phyloP scores from a whole-genome alignment of 2,888 invertebrate genomes.

The Ernsta delagoae region DNA sequence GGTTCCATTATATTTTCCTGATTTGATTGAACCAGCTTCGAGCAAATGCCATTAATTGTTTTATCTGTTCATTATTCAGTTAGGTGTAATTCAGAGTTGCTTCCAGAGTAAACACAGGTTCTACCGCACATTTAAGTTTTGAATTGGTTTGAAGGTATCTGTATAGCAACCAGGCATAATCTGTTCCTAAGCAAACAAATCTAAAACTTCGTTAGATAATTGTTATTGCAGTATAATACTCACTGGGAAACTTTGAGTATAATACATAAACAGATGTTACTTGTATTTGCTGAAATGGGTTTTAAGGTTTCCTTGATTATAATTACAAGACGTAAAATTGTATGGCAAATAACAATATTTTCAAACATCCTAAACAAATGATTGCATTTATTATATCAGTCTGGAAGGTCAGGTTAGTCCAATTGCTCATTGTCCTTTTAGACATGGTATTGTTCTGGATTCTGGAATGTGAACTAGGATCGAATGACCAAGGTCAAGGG shows the following conservation, averaged over 20 bases:
- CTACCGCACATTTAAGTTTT: slow-evolving; percentile 16
- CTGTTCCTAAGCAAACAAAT: not conserved
- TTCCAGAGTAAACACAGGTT: slow-evolving; percentile 11
- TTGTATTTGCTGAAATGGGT: not conserved
- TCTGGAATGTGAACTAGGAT: slow-evolving; percentile 9
- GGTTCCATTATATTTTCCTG: slow-evolving; percentile 18
- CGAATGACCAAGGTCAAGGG: slow-evolving; percentile 8
- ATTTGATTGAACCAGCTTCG: slow-evolving; percentile 12
- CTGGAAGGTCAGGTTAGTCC: not conserved
- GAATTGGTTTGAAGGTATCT: slow-evolving; percentile 13
- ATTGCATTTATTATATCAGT: no score
- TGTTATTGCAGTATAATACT: no score
- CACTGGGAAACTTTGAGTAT: not conserved
- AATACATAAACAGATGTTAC: not conserved
- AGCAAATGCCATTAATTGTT: slow-evolving; percentile 5
- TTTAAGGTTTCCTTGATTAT: not conserved
- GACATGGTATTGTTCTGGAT: not conserved
- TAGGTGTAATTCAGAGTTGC: slow-evolving; percentile 3
- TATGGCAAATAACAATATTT: no score
- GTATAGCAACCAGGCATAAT: not conserved
- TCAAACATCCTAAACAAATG: no score
- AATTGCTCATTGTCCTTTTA: not conserved
- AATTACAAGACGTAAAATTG: no score
- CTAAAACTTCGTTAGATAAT: not conserved
- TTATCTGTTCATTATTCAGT: slow-evolving; percentile 25